Evolutionary conservation across 2,888 invertebrate genomes (phyloP).

Genomic region (Acanthosepion lycidas): DNA sequence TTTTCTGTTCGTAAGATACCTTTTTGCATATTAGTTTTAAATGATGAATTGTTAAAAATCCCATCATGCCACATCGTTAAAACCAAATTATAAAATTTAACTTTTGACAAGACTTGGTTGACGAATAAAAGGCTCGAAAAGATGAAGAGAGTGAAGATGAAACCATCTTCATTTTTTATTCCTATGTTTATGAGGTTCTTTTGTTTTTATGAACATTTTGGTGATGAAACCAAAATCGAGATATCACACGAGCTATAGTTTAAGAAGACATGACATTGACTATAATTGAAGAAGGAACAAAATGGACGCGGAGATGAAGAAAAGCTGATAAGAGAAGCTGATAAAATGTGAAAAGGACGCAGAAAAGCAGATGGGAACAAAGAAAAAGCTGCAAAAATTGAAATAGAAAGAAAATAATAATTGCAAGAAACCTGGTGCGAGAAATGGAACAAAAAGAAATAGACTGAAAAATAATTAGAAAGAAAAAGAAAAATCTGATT

Average conservation of each 20-base stretch:
- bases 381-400: not conserved
- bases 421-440: not conserved
- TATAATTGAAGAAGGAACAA: not conserved
- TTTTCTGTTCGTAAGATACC: no score
- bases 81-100: no score
- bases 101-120: not conserved
- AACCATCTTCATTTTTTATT: not conserved
- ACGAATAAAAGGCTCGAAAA: not conserved
- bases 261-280: not conserved
- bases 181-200: not conserved
- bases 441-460: not conserved
- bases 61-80: no score
- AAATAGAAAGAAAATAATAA: not conserved
- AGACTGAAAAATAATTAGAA: not conserved
- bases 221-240: not conserved
- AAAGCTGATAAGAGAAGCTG: not conserved
- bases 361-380: not conserved
- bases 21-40: no score
- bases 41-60: no score
- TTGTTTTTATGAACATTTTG: not conserved
- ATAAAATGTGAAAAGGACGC: no score
- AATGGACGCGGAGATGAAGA: not conserved
- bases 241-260: not conserved
- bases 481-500: not conserved
- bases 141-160: not conserved